These are phyloP conservation scores for Cinclus mexicanus DNA, from an alignment of 2,113 vertebrate genomes.

Conservation along the genomic window DNA sequence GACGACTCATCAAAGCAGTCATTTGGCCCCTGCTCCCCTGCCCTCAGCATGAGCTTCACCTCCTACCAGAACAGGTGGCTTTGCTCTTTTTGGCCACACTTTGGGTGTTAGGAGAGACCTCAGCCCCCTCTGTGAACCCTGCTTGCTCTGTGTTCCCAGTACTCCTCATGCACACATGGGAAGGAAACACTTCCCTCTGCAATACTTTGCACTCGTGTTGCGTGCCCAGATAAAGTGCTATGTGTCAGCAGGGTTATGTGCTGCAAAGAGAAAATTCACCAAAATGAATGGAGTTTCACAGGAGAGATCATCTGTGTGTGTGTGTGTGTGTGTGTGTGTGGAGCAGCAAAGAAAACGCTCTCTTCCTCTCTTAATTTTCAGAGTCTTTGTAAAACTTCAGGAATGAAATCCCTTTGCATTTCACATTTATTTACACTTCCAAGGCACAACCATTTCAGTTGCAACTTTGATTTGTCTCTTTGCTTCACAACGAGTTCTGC, in stretches of 20 bases:
- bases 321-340: too few relatives aligned
- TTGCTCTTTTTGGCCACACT: background rate
- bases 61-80: background rate
- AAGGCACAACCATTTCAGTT: background rate
- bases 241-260: background rate
- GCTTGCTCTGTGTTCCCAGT: background rate
- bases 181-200: background rate
- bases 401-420: background rate
- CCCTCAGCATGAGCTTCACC: background rate
- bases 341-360: background rate
- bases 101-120: background rate
- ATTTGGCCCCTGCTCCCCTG: background rate
- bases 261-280: background rate
- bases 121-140: background rate
- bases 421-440: slow-evolving; percentile 25
- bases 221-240: background rate
- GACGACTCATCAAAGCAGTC: background rate
- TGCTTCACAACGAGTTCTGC: background rate
- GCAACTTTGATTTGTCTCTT: slow-evolving; percentile 22
- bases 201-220: background rate
- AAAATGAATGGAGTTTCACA: background rate
- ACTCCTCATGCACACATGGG: background rate
- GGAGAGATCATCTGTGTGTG: background rate
- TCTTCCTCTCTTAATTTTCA: background rate
- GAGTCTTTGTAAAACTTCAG: background rate